Conservation (phyloP, 2,797 vertebrate species). For the Crax fasciolata region DNA sequence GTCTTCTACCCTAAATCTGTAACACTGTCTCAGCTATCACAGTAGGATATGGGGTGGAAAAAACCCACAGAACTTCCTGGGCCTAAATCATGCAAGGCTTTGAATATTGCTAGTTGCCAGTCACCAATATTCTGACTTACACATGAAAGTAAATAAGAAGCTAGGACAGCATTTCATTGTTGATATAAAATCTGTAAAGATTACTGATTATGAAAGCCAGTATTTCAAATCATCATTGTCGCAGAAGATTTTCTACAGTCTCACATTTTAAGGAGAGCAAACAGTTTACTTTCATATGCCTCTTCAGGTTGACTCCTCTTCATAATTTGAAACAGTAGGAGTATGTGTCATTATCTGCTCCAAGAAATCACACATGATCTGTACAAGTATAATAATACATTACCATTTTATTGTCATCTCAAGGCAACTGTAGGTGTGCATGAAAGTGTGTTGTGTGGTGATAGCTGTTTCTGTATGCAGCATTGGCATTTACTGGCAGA, state of each 20-base stretch:
- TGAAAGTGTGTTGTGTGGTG: constrained; percentile 37
- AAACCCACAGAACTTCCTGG: not conserved
- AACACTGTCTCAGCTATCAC: not conserved
- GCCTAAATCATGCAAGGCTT: not conserved
- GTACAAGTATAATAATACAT: constrained; percentile 63
- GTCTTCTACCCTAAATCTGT: not conserved
- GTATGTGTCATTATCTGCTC: constrained; percentile 74
- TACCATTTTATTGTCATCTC: constrained; percentile 74
- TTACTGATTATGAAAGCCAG: not conserved
- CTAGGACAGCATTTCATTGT: not conserved
- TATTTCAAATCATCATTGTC: not conserved
- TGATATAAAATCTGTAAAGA: not conserved
- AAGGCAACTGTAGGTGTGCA: constrained; percentile 67
- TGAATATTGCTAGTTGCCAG: not conserved
- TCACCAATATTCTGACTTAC: not conserved
- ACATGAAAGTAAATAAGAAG: not conserved
- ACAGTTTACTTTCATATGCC: constrained; percentile 63
- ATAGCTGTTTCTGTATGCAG: constrained; percentile 23
- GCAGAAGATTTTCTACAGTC: not conserved
- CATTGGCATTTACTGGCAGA: constrained; percentile 10
- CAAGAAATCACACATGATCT: constrained; percentile 43
- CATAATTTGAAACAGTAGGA: constrained; percentile 74
- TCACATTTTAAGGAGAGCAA: constrained; percentile 11
- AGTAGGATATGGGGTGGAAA: not conserved
- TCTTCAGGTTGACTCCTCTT: constrained; percentile 62